These are phyloP conservation scores for Pseudachorutes palmiensis DNA, from an alignment of 1,140 invertebrate genomes.

Conservation along the genomic window DNA sequence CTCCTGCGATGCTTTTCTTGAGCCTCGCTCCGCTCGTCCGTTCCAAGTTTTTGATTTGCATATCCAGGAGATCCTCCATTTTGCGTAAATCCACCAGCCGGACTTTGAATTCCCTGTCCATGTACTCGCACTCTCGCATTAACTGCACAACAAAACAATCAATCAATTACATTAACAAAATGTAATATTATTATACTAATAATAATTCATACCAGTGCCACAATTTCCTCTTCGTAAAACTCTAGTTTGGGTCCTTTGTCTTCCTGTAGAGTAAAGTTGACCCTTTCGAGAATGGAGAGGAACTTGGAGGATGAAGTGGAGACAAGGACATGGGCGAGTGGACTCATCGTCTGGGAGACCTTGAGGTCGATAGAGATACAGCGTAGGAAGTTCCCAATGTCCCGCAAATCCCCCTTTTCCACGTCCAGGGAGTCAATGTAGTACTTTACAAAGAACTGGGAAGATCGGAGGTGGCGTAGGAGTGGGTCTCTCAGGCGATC, in stretches of 20 bases:
- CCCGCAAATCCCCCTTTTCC: neutral
- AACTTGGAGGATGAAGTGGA: constrained; percentile 14
- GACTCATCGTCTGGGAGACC: neutral
- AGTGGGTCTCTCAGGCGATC: constrained; percentile 14
- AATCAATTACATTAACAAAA: neutral
- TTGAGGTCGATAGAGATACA: constrained; percentile 33
- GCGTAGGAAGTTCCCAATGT: constrained; percentile 29
- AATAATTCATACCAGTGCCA: too few relatives aligned
- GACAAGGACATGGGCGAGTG: neutral
- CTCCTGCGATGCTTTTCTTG: constrained; percentile 24
- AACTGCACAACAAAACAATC: constrained; percentile 21
- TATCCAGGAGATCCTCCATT: constrained; percentile 21
- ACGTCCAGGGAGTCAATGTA: neutral
- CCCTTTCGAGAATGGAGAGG: neutral
- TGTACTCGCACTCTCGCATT: constrained; percentile 27
- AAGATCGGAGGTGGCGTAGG: constrained; percentile 21
- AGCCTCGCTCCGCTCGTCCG: constrained; percentile 16
- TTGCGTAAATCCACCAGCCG: constrained; percentile 23
- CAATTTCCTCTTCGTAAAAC: too few relatives aligned
- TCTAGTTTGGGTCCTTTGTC: too few relatives aligned
- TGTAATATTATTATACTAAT: too few relatives aligned
- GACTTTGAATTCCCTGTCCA: constrained; percentile 19
- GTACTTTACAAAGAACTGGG: constrained; percentile 26
- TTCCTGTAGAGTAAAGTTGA: too few relatives aligned
- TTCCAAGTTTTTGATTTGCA: constrained; percentile 29